Base-by-base conservation (phyloP, 2,888 invertebrate species). In the Nomada goodeniana region DNA sequence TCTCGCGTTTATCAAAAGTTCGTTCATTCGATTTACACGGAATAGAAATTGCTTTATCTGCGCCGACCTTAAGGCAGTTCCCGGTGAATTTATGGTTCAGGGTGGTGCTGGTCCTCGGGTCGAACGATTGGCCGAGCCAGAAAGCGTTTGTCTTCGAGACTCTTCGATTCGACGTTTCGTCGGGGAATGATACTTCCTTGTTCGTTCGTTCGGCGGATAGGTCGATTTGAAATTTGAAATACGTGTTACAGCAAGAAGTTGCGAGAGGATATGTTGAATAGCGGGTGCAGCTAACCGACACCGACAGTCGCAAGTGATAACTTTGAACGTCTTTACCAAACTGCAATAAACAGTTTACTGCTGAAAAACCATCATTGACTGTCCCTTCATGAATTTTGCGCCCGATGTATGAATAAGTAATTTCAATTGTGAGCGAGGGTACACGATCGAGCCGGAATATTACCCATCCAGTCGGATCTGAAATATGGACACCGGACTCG, bases 1-100 rank as follows among this genome's bases (percentile, higher is more conserved):
- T 76, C 42, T 23, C 29, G 26, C 42, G 60, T 67, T 83, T 83
- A 76, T 82, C 67, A 50, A 59, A 75, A 65, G 61, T 76, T 82
- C 79, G 52, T 75, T 73, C 74, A 76, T 76, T 83, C 80, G 83
- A 79, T 78, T 79, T 84, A 84, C 83, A 67, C 65, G 60, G 79
- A 72, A 76, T 67, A 79, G 80, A 72, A 80, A 80, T 80, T 63
- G 80, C 36, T 72, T 79, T 80, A 82, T 82, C 82, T 70, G 42
- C 7, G 29, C 20, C 65, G 52, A n/a, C n/a, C 82, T 72, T 72
- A 82, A 76, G 69, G 57, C 63, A 47, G 61, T 36, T 74, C 65
- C 64, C 70, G 23, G n/a, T 20, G 29, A 57, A 81, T 82, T 75
- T 82, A 63, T 70, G 44, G 29, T 7, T 36, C 7, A 36, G 36